Percentiles rank a stretch among this genome's conserved stretches.
Conservation (phyloP, 2,113 vertebrate genomes). For the Nymphicus hollandicus region DNA sequence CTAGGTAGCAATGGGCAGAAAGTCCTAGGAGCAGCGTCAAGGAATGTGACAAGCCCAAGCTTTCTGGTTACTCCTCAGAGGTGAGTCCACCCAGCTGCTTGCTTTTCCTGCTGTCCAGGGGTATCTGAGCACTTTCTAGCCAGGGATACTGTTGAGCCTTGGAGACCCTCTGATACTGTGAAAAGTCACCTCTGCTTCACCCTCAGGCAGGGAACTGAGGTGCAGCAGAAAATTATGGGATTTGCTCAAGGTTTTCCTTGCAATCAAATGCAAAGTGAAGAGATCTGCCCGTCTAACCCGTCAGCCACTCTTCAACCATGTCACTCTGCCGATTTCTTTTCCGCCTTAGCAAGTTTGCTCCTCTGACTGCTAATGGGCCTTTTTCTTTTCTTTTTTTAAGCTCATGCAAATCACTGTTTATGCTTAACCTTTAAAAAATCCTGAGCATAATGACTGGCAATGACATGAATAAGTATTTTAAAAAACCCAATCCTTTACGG, state of each 20-base stretch:
- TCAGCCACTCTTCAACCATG: neutral
- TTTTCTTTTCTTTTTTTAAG: neutral
- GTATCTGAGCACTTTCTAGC: neutral
- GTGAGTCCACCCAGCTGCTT: neutral
- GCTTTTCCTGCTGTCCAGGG: neutral
- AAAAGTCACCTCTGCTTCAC: neutral
- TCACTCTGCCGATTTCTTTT: neutral
- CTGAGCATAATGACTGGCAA: neutral
- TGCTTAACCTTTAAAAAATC: slow-evolving; percentile 49
- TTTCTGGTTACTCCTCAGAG: neutral
- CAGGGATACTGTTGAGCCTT: neutral
- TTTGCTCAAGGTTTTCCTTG: neutral
- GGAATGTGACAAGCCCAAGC: neutral
- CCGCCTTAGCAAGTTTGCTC: neutral
- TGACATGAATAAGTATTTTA: slow-evolving; percentile 13
- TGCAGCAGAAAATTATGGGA: neutral
- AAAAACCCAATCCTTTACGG: neutral
- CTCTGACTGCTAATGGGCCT: neutral
- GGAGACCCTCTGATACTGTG: rapidly evolving
- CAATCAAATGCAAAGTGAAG: neutral
- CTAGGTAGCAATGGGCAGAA: neutral
- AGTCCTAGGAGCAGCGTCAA: neutral
- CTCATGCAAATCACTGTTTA: neutral
- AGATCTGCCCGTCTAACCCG: too few species aligned
- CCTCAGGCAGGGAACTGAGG: neutral